Evolutionary conservation across 2,113 vertebrate species (phyloP).

Genomic region (Edolisoma coerulescens): DNA sequence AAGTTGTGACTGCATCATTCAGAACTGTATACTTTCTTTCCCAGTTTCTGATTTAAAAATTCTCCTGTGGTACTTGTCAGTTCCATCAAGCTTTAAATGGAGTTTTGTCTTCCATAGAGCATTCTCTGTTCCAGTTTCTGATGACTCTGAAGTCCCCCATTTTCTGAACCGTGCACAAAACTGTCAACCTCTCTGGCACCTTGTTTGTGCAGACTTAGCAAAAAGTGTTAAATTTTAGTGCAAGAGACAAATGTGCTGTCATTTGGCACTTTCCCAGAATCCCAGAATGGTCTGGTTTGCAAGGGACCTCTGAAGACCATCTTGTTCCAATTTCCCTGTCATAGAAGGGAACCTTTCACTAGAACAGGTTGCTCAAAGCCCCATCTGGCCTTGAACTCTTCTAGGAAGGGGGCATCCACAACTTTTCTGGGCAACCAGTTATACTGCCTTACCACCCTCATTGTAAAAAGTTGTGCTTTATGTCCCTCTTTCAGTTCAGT

Average conservation of each 20-base stretch:
- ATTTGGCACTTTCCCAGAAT: neutral
- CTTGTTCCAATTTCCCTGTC: neutral
- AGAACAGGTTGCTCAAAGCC: neutral
- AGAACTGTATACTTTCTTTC: neutral
- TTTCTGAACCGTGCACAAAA: neutral
- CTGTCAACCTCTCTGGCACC: neutral
- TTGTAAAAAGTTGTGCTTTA: fast-evolving
- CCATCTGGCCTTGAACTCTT: neutral
- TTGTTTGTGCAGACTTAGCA: neutral
- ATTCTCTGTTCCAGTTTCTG: neutral
- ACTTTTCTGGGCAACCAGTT: neutral
- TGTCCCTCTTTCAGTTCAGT: neutral
- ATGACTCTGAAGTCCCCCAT: neutral
- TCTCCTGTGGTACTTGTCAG: neutral
- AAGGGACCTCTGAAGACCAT: neutral
- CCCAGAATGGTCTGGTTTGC: neutral
- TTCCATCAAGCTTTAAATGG: neutral
- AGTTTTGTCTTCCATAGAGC: neutral
- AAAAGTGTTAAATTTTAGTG: neutral
- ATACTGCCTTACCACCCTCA: neutral
- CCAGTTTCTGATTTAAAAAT: neutral
- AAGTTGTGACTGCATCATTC: neutral
- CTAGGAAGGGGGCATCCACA: neutral
- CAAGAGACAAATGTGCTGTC: fast-evolving
- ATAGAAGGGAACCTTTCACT: neutral